Conservation (phyloP, 1,140 invertebrate genomes). For the Chymomyza costata region DNA sequence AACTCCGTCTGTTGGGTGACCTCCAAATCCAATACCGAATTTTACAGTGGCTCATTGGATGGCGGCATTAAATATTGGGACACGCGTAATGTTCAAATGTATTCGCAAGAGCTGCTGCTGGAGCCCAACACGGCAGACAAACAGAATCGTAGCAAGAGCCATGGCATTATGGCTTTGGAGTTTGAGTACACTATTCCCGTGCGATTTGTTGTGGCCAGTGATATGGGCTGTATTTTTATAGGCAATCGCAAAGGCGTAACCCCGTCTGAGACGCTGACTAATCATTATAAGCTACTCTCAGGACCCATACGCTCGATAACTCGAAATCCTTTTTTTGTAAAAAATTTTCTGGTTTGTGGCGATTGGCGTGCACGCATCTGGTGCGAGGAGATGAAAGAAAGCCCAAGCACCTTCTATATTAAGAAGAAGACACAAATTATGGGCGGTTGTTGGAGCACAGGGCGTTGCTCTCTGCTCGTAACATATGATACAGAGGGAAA, state of each 20-base stretch:
- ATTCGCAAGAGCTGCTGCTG: conserved; percentile 84
- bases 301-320: conserved; percentile 86
- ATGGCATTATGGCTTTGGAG: conserved; percentile 85
- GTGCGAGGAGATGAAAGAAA: conserved; percentile 90
- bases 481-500: conserved; percentile 86
- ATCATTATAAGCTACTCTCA: conserved; percentile 81
- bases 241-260: conserved; percentile 85
- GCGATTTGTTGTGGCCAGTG: conserved; percentile 80
- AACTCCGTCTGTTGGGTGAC: conserved; percentile 83
- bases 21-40: conserved; percentile 85
- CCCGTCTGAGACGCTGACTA: conserved; percentile 81
- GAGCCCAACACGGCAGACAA: conserved; percentile 81
- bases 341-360: conserved; percentile 91
- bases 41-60: conserved; percentile 90
- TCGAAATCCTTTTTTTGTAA: conserved; percentile 87
- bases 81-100: conserved; percentile 82
- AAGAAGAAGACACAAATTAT: conserved; percentile 81
- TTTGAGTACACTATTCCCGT: conserved; percentile 90
- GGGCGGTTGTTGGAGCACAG: conserved; percentile 87
- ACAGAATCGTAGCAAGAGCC: conserved; percentile 79
- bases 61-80: conserved; percentile 90
- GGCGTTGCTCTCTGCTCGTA: conserved; percentile 88
- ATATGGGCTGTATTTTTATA: conserved; percentile 83
- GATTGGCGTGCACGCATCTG: conserved; percentile 90
- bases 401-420: conserved; percentile 88